phyloP scores from a whole-genome alignment of 2,113 vertebrate species.

The Pelecanoides urinatrix region DNA sequence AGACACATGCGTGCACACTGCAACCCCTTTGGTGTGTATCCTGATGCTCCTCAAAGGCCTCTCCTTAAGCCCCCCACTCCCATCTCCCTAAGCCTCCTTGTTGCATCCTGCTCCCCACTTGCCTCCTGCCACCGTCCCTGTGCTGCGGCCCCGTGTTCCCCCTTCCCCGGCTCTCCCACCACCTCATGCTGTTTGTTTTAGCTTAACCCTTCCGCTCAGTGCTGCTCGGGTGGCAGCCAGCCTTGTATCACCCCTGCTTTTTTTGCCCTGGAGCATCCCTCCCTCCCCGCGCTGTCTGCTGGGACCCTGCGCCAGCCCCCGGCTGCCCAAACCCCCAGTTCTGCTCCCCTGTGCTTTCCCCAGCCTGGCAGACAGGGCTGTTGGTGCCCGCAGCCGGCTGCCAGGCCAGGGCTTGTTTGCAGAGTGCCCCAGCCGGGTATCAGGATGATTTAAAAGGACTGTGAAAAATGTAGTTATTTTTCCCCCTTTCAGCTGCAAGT shows the following conservation, averaged over 20 bases:
- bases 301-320: fast-evolving
- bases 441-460: constrained; percentile 59
- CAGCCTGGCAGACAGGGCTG: background rate
- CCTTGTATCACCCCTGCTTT: fast-evolving
- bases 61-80: background rate
- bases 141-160: fast-evolving
- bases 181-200: fast-evolving
- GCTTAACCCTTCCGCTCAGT: background rate
- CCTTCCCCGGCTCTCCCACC: background rate
- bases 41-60: background rate
- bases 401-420: background rate
- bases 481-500: constrained; percentile 56
- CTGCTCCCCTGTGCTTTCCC: background rate
- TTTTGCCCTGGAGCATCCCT: background rate
- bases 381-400: background rate
- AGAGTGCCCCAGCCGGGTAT: background rate
- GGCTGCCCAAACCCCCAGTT: background rate
- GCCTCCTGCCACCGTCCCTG: background rate
- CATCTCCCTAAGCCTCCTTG: background rate
- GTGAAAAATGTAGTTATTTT: constrained; percentile 67
- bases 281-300: fast-evolving
- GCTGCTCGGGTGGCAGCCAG: background rate
- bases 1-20: fast-evolving
- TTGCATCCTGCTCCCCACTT: background rate
- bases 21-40: fast-evolving